Evolutionary conservation across 1,140 invertebrate species (phyloP).

Genomic region (Pseudomyrmex cubaensis): DNA sequence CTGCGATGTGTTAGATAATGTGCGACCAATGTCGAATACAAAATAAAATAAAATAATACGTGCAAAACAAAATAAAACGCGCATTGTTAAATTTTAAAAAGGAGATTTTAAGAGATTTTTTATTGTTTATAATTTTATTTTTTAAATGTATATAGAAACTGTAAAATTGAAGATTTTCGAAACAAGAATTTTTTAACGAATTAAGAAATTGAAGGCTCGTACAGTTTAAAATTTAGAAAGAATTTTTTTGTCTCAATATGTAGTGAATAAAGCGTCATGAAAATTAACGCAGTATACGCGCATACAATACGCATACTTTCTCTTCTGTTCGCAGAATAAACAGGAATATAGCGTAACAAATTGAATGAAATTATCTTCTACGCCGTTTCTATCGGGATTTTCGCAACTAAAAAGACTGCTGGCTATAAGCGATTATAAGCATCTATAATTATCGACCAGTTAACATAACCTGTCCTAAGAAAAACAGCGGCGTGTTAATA

Average conservation of each 20-base stretch:
- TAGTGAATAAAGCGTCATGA: background rate
- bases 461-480: constrained; percentile 63
- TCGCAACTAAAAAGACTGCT: constrained; percentile 13
- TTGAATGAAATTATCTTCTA: constrained; percentile 56
- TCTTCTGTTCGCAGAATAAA: background rate
- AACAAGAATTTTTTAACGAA: background rate
- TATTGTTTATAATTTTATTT: too few relatives aligned
- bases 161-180: background rate
- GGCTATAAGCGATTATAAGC: constrained; percentile 11
- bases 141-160: too few relatives aligned
- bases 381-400: constrained; percentile 50
- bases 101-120: background rate
- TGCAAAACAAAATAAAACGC: background rate
- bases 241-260: background rate
- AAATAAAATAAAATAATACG: background rate
- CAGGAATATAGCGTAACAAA: constrained; percentile 42
- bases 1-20: constrained; percentile 39
- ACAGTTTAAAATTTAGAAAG: too few relatives aligned
- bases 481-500: constrained; percentile 39
- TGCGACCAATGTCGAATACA: background rate
- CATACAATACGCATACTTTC: background rate
- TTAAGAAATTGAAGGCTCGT: too few relatives aligned
- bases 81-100: background rate
- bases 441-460: constrained; percentile 63
- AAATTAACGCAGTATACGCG: too few relatives aligned